phyloP scores from a whole-genome alignment of 2,888 invertebrate genomes.

The Phania funesta region DNA sequence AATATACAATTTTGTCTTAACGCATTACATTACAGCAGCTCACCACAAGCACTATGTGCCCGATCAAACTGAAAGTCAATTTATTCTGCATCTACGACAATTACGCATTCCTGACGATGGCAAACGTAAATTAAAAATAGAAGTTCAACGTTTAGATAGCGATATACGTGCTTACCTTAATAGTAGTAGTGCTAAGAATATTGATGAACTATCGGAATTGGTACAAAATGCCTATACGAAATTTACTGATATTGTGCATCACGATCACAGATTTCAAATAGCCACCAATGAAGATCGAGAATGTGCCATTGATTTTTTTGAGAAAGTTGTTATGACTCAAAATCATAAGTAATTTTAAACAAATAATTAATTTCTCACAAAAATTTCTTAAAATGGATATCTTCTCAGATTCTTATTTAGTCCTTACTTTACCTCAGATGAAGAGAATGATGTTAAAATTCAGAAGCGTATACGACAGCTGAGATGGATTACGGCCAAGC shows the following conservation, averaged over 20 bases:
- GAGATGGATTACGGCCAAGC: constrained; percentile 97
- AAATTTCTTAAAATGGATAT: not conserved
- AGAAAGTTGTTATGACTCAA: constrained; percentile 95
- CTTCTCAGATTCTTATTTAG: constrained; percentile 87
- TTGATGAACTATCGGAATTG: constrained; percentile 93
- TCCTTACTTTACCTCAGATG: constrained; percentile 92
- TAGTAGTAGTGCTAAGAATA: constrained; percentile 76
- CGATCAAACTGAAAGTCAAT: constrained; percentile 76
- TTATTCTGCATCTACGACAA: constrained; percentile 76
- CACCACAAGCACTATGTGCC: constrained; percentile 73
- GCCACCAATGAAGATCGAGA: constrained; percentile 86
- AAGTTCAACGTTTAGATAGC: constrained; percentile 78
- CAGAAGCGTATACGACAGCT: constrained; percentile 96
- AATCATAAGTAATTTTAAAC: constrained; percentile 86
- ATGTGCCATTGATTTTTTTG: constrained; percentile 93
- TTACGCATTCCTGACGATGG: constrained; percentile 79
- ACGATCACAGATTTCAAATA: constrained; percentile 76
- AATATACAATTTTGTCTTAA: too few species aligned
- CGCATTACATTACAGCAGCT: constrained; percentile 42
- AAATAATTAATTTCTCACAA: not conserved
- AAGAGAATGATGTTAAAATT: constrained; percentile 95
- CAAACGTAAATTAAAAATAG: constrained; percentile 77
- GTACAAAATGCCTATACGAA: constrained; percentile 92
- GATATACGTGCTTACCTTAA: constrained; percentile 77
- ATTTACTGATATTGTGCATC: constrained; percentile 76